A percentile compares a stretch with the other conserved stretches of the same genome.
Conservation (phyloP, 2,113 vertebrate genomes). For the Andinoacara biseriatus region DNA sequence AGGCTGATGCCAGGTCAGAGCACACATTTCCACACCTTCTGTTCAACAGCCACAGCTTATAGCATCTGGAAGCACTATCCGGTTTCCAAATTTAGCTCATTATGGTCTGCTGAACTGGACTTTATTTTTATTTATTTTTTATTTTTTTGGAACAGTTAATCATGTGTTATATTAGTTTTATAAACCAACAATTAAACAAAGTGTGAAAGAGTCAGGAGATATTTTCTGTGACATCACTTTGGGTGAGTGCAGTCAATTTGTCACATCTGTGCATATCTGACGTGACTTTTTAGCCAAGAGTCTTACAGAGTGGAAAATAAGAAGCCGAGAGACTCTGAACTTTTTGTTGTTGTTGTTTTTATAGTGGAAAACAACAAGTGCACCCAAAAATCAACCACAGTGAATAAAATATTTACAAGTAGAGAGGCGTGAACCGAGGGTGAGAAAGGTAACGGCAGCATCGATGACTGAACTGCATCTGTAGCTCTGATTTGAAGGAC, state of each 20-base stretch:
- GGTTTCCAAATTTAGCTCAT: slow-evolving; percentile 31
- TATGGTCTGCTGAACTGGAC: slow-evolving; percentile 6
- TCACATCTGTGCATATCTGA: background rate
- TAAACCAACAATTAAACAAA: slow-evolving; percentile 1
- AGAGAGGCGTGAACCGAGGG: background rate
- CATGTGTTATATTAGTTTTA: slow-evolving; percentile 17
- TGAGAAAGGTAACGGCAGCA: slow-evolving; percentile 20
- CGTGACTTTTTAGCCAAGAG: slow-evolving; percentile 32
- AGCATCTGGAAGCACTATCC: slow-evolving; percentile 52
- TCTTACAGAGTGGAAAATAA: slow-evolving; percentile 32
- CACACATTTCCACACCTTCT: slow-evolving; percentile 48
- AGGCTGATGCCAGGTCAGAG: slow-evolving; percentile 26
- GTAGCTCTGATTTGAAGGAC: rapidly evolving
- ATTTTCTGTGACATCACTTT: background rate
- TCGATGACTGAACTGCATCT: background rate
- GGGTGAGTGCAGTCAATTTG: background rate
- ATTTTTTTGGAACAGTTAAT: background rate
- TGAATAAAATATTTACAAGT: slow-evolving; percentile 9
- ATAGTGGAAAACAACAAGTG: slow-evolving; percentile 61
- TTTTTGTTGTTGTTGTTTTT: slow-evolving; percentile 26
- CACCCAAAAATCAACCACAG: slow-evolving; percentile 42
- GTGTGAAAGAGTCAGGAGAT: background rate
- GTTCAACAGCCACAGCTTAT: slow-evolving; percentile 21
- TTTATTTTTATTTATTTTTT: background rate
- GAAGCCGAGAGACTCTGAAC: slow-evolving; percentile 12